phyloP scores from a whole-genome alignment of 2,113 vertebrate genomes.

The Corythoichthys haematopterus region DNA sequence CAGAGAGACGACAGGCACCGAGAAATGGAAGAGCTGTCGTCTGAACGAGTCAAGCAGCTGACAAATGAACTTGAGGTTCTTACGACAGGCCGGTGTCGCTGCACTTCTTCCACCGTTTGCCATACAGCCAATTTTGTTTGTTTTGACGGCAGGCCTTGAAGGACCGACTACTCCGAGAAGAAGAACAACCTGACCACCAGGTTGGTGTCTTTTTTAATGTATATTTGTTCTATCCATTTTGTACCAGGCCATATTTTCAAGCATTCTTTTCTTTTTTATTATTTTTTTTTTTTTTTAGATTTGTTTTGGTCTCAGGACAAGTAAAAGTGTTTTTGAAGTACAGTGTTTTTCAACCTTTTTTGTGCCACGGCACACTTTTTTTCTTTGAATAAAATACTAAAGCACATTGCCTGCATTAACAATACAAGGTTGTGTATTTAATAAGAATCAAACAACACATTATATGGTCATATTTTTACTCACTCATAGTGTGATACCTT shows the following conservation, averaged over 20 bases:
- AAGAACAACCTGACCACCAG: slow-evolving; percentile 72
- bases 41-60: slow-evolving; percentile 63
- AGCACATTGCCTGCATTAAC: too few species aligned
- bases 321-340: too few species aligned
- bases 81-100: not conserved
- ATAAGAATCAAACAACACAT: too few species aligned
- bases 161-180: slow-evolving; percentile 63
- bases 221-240: not conserved
- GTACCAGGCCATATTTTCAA: not conserved
- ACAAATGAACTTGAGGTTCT: slow-evolving; percentile 76
- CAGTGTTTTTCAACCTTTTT: too few species aligned
- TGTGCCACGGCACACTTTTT: too few species aligned
- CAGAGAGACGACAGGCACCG: slow-evolving; percentile 62
- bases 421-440: too few species aligned
- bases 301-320: too few species aligned
- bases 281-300: too few species aligned
- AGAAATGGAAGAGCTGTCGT: slow-evolving; percentile 40
- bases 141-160: slow-evolving; percentile 53
- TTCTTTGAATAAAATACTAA: too few species aligned
- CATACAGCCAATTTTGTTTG: not conserved
- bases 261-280: too few species aligned
- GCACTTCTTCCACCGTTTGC: not conserved
- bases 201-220: slow-evolving; percentile 56
- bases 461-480: too few species aligned
- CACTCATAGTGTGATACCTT: too few species aligned